Conservation (phyloP, 2,113 vertebrate species). For the Eurystomus gularis region DNA sequence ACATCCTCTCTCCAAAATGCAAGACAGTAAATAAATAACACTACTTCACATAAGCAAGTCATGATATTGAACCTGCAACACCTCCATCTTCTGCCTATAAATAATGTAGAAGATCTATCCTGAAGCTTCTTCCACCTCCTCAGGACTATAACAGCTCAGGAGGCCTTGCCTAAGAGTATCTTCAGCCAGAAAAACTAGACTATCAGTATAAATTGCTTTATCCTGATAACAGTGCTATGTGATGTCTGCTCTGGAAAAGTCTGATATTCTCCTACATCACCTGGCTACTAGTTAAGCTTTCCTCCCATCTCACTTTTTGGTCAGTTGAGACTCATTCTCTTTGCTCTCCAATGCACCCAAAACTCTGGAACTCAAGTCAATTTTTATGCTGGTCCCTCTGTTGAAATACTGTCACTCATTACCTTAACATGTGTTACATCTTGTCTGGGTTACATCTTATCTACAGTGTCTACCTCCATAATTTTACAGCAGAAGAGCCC, state of each 20-base stretch:
- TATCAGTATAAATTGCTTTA: not conserved
- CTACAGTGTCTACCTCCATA: not conserved
- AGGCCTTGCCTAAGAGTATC: not conserved
- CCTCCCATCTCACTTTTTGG: not conserved
- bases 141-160: accelerated
- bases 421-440: not conserved
- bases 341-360: not conserved
- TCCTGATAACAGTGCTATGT: not conserved
- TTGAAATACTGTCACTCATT: not conserved
- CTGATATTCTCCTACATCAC: not conserved
- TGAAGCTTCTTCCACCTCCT: not conserved
- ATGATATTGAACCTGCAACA: not conserved
- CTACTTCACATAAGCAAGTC: not conserved
- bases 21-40: not conserved
- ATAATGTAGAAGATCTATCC: not conserved
- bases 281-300: not conserved
- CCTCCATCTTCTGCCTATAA: not conserved
- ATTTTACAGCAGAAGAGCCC: not conserved
- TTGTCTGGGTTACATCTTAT: not conserved
- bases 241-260: not conserved
- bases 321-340: not conserved
- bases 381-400: not conserved
- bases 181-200: not conserved
- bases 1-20: not conserved
- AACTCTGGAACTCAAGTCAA: not conserved